Conservation (phyloP, 2,113 vertebrate genomes). For the Pseudorectes ferrugineus region DNA sequence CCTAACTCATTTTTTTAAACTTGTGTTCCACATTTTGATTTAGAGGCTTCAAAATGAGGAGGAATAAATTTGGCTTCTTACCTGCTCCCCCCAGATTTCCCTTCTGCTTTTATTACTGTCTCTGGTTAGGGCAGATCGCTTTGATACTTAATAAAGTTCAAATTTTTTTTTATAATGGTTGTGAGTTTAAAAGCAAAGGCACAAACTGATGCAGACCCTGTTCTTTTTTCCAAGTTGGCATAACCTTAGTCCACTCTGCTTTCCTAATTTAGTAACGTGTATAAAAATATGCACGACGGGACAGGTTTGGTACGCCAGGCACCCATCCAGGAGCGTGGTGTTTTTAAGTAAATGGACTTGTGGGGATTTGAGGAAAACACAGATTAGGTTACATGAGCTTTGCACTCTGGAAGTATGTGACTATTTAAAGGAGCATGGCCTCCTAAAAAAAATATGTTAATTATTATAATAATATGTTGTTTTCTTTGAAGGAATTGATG, state of each 20-base stretch:
- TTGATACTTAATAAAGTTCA: constrained; percentile 59
- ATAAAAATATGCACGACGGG: constrained; percentile 87
- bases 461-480: background rate
- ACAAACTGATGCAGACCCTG: constrained; percentile 73
- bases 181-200: constrained; percentile 60
- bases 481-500: background rate
- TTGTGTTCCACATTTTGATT: constrained; percentile 11
- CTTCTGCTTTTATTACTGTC: constrained; percentile 3
- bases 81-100: background rate
- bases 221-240: constrained; percentile 76
- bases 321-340: constrained; percentile 77
- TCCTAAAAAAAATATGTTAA: constrained; percentile 16
- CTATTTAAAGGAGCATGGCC: constrained; percentile 64
- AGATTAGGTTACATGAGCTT: constrained; percentile 66
- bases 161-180: constrained; percentile 64
- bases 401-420: constrained; percentile 33
- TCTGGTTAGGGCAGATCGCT: background rate
- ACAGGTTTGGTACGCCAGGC: constrained; percentile 89
- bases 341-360: constrained; percentile 79
- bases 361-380: constrained; percentile 80
- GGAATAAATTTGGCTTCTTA: background rate
- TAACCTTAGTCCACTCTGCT: constrained; percentile 75
- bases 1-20: background rate
- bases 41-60: background rate
- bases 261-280: constrained; percentile 96